Conservation (phyloP, 2,888 invertebrate genomes). For the Heliconius ethilla region DNA sequence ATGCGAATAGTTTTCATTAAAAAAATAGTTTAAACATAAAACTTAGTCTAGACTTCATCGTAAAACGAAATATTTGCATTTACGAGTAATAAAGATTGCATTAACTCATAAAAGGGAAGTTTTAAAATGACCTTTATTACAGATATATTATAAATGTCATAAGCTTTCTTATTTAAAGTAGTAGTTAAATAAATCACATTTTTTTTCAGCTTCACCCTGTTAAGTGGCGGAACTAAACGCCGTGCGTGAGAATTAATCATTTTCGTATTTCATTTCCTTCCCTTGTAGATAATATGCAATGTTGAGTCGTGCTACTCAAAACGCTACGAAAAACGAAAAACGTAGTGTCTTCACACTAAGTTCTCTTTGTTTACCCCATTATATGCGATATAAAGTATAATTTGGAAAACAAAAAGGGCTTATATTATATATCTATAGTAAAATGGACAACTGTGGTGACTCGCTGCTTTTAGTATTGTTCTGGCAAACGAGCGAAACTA, state of each 20-base stretch:
- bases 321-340: too few relatives aligned
- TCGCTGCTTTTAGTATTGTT: not conserved
- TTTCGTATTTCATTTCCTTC: too few relatives aligned
- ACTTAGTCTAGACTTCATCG: constrained; percentile 40
- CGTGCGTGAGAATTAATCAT: too few relatives aligned
- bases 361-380: too few relatives aligned
- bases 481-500: not conserved
- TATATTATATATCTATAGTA: not conserved
- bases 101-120: constrained; percentile 29
- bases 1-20: constrained; percentile 24
- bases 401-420: not conserved
- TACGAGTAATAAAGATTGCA: constrained; percentile 37
- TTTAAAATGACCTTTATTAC: constrained; percentile 20
- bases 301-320: too few relatives aligned
- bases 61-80: constrained; percentile 38
- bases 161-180: too few relatives aligned
- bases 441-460: not conserved
- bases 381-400: not conserved
- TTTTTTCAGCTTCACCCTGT: too few relatives aligned
- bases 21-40: constrained; percentile 16
- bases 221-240: too few relatives aligned
- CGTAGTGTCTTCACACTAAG: too few relatives aligned
- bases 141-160: not conserved
- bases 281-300: too few relatives aligned
- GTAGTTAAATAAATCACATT: too few relatives aligned